Conservation (phyloP, 2,888 invertebrate genomes). For the Sinentomon sp. region DNA sequence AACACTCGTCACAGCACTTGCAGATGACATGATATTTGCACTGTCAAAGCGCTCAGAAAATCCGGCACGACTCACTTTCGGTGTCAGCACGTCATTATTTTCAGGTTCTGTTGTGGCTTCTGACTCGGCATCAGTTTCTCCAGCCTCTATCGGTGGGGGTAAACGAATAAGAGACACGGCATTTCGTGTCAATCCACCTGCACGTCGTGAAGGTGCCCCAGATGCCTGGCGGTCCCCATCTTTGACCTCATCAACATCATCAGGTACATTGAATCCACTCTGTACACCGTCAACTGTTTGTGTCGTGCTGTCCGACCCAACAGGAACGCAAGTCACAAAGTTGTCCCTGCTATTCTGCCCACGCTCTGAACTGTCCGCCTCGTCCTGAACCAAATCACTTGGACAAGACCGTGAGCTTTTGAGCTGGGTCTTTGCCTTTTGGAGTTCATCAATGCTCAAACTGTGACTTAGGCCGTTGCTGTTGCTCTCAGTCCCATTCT, state of each 20-base stretch:
- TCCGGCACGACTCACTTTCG: too few relatives aligned
- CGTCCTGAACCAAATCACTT: slow-evolving; percentile 36
- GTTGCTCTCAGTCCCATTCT: slow-evolving; percentile 32
- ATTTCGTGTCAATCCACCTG: slow-evolving; percentile 27
- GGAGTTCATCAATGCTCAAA: slow-evolving; percentile 65
- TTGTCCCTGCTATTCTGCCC: too few relatives aligned
- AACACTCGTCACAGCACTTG: too few relatives aligned
- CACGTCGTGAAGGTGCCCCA: too few relatives aligned
- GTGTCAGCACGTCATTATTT: too few relatives aligned
- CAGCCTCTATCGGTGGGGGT: slow-evolving; percentile 43
- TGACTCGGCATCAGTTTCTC: slow-evolving; percentile 29
- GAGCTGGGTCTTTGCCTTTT: slow-evolving; percentile 48
- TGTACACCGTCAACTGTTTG: slow-evolving; percentile 14
- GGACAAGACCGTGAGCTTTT: slow-evolving; percentile 68
- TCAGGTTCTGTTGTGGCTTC: too few relatives aligned
- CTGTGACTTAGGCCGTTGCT: slow-evolving; percentile 47
- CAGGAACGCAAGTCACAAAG: slow-evolving; percentile 21
- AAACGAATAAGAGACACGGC: slow-evolving; percentile 48
- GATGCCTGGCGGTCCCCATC: too few relatives aligned
- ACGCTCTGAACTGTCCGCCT: too few relatives aligned
- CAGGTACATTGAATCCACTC: too few relatives aligned
- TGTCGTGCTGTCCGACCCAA: slow-evolving; percentile 21
- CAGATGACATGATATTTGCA: too few relatives aligned
- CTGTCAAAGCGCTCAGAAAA: too few relatives aligned
- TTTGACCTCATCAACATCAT: too few relatives aligned